Evolutionary conservation across 1,140 invertebrate genomes (phyloP).

Genomic region (Bombus balteatus): DNA sequence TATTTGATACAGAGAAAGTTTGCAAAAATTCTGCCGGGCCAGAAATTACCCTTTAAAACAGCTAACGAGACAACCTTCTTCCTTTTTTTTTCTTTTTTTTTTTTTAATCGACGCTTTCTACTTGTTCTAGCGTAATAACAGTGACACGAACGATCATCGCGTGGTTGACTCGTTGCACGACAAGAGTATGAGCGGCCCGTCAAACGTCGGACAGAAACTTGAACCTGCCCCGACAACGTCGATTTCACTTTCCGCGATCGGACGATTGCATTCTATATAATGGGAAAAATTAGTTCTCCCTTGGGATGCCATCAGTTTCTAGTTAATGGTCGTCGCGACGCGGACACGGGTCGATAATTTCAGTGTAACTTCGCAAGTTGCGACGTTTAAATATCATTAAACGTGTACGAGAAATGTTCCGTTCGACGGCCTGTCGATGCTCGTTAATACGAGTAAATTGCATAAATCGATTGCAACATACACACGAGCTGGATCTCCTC

Average conservation of each 20-base stretch:
- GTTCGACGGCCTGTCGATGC: not conserved
- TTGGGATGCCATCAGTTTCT: not conserved
- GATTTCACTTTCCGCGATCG: slow-evolving; percentile 49
- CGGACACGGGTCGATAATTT: not conserved
- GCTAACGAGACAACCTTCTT: not conserved
- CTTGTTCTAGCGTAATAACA: slow-evolving; percentile 21
- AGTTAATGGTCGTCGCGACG: not conserved
- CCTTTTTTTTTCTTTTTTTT: not conserved
- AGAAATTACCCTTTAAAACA: slow-evolving; percentile 13
- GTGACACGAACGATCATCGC: slow-evolving; percentile 22
- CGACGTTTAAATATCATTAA: slow-evolving; percentile 12
- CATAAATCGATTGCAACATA: not conserved
- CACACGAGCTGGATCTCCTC: not conserved
- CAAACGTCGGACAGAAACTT: slow-evolving; percentile 25
- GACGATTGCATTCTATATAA: slow-evolving; percentile 17
- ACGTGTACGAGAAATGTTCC: not conserved
- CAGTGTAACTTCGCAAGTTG: not conserved
- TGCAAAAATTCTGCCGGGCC: slow-evolving; percentile 20
- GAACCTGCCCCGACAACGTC: slow-evolving; percentile 34
- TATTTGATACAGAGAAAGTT: slow-evolving; percentile 17
- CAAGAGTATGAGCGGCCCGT: not conserved
- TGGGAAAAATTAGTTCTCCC: slow-evolving; percentile 13
- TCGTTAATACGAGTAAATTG: not conserved
- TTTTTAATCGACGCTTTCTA: slow-evolving; percentile 20
- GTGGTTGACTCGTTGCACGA: not conserved